phyloP scores from a whole-genome alignment of 2,888 invertebrate species.

The Plagodis dolabraria region DNA sequence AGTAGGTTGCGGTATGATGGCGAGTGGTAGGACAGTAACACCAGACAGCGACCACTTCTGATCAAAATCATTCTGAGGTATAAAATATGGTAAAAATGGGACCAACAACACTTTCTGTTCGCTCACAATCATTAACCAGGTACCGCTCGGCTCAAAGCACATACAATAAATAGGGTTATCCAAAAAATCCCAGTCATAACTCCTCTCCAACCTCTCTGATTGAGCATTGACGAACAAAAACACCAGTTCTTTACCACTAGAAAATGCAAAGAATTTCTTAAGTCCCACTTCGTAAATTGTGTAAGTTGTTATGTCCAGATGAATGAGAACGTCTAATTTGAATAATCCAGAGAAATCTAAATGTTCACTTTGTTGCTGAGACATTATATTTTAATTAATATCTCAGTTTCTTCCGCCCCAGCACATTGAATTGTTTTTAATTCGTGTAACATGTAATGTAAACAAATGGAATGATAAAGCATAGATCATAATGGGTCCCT shows the following conservation, averaged over 20 bases:
- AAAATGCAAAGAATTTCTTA: constrained; percentile 74
- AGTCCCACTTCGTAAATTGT: constrained; percentile 79
- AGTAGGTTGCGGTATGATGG: constrained; percentile 79
- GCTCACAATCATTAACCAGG: constrained; percentile 89
- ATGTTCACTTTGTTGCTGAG: constrained; percentile 63
- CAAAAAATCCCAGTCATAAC: constrained; percentile 77
- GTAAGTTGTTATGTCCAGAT: constrained; percentile 68
- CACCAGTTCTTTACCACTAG: constrained; percentile 72
- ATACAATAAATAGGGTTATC: constrained; percentile 87
- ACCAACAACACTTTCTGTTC: constrained; percentile 78
- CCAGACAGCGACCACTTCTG: constrained; percentile 79
- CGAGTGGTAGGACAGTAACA: constrained; percentile 74
- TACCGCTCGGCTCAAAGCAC: constrained; percentile 93
- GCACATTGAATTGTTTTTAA: no score
- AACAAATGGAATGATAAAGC: no score
- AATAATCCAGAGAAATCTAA: constrained; percentile 78
- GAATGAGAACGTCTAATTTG: constrained; percentile 75
- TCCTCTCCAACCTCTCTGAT: constrained; percentile 66
- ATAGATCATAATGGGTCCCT: no score
- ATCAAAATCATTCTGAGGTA: constrained; percentile 74
- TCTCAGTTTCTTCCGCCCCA: background rate
- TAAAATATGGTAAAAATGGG: constrained; percentile 77
- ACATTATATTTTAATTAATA: constrained; percentile 52
- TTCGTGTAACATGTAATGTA: no score
- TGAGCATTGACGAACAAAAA: constrained; percentile 72